Conservation (phyloP, 2,797 vertebrate species). For the Antrozous pallidus region DNA sequence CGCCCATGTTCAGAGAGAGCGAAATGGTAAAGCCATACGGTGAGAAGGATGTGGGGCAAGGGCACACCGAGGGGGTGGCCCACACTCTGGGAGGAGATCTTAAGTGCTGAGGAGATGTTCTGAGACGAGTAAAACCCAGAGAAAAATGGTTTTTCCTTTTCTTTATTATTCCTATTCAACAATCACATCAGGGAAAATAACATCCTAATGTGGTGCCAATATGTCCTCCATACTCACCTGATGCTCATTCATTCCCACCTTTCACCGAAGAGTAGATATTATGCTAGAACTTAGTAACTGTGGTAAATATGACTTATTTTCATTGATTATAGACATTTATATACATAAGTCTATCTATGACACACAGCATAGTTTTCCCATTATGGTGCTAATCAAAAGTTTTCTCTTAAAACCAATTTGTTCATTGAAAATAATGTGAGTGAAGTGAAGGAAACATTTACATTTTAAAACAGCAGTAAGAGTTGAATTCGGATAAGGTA, state of each 20-base stretch:
- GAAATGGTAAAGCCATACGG: not conserved
- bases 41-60: not conserved
- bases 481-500: not conserved
- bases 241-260: not conserved
- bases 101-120: too few species aligned
- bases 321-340: not conserved
- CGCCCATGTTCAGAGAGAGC: not conserved
- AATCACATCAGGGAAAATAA: not conserved
- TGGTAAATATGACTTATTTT: not conserved
- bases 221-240: not conserved
- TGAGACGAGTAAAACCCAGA: not conserved
- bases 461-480: not conserved
- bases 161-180: not conserved
- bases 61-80: not conserved
- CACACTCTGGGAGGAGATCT: not conserved
- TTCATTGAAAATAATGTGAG: not conserved
- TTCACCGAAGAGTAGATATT: not conserved
- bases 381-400: not conserved
- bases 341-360: not conserved
- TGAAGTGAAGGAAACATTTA: not conserved
- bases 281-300: not conserved
- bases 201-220: not conserved
- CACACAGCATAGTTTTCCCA: not conserved
- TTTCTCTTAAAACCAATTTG: slow-evolving; percentile 5
- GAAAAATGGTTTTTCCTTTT: not conserved